Evolutionary conservation across 2,797 vertebrate genomes (phyloP), one percentile per base, ranked within the genome.

Genomic region (Lophius americanus): DNA sequence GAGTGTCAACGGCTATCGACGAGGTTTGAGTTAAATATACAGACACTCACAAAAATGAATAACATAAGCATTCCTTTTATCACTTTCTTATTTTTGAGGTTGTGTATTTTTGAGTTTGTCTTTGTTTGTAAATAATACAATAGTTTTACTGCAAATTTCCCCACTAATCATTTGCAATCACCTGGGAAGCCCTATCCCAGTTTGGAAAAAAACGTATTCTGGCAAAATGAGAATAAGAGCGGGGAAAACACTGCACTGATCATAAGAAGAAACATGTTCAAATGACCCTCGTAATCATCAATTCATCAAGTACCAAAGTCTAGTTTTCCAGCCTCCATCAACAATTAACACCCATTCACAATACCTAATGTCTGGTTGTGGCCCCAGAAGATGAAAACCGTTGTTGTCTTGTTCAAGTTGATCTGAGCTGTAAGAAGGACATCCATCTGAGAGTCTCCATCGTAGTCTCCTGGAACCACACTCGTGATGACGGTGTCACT

Each of bases 361-460:
- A 0, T 92, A 99, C 98, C 94, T 87, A 99, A 91, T 0, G 96
- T 97, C 82, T 96, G 95, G 89, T 98, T 98, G 83, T 95, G 93
- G 14, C 96, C 98, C 97, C 97, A 99, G 72, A 96, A 96, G 79
- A 99, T 91, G 74, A 92, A 88, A 53, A 94, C 92, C 36, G 67
- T 84, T 48, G 32, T 36, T 48, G 32, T 36, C 2, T 0, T 0
- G n/a, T 78, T 60, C 66, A 39, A 33, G 8, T 60, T 82, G 38
- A 78, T 73, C 65, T 74, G 65, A 44, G 94, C 90, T 0, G 97
- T 98, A 23, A 99, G 90, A 4, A 99, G 95, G 7, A 97, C 95
- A 75, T 99, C 98, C 98, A 99, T 99, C 85, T 98, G 96, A 44
- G 97, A 99, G 89, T 99, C 98, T 61, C 98, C 98, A 82, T 99